Evolutionary conservation across 2,113 vertebrate genomes (phyloP), one percentile per base, ranked within the genome.

Genomic region (Riparia riparia): DNA sequence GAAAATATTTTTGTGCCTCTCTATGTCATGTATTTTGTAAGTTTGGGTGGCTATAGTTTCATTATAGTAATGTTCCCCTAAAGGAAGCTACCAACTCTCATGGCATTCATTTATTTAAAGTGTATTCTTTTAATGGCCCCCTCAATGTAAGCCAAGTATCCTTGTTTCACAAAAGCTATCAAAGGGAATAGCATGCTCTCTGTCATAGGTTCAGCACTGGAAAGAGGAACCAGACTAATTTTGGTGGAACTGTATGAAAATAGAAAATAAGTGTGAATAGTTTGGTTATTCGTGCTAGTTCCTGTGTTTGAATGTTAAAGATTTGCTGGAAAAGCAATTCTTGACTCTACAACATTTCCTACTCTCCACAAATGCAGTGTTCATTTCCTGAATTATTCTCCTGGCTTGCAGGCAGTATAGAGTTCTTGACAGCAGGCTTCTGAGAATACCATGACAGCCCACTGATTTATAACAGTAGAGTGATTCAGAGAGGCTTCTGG

Each of bases 331-430:
- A 96, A 80, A 81, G 7, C 85, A 76, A 89, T 82, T 89, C 80
- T 73, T 92, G 58, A 82, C 41, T 82, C 16, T 74, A 16, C 19
- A 50, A 58, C 7, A n/a, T 91, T 91, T 77, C 69, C 71, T 86
- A 9, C 47, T 90, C 47, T 80, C 11, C 26, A 73, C 17, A 92
- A 92, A 88, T 32, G 9, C n/a, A 89, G 13, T 14, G 29, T 73
- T 86, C 13, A 81, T 89, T 95, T 97, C 90, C 89, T 92, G 72
- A 93, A 68, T 85, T 77, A 71, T 90, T 94, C 74, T 89, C 42
- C 74, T 89, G 87, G 60, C 88, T 96, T 73, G 24, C 41, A 69
- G 54, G 86, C 86, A 96, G 78, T 86, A 80, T 89, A 76, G 47
- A 79, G 41, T n/a, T 91, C 71, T n/a, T 88, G 82, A 76, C 71